These are phyloP conservation scores for Desoria tigrina DNA, from an alignment of 2,888 invertebrate genomes.

Conservation along the genomic window DNA sequence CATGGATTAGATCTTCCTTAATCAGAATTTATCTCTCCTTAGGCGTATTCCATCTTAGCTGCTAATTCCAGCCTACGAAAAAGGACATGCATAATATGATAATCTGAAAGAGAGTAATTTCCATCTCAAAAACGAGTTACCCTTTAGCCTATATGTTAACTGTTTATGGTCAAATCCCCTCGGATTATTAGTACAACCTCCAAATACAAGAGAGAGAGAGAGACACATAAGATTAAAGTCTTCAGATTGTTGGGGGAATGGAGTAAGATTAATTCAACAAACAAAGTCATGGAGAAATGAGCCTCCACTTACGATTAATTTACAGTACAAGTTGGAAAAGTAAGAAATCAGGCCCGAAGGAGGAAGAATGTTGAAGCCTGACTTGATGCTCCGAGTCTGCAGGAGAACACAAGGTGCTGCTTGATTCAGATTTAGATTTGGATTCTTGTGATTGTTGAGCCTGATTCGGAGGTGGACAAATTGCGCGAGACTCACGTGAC, in stretches of 20 bases:
- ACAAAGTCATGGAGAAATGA: conserved; percentile 17
- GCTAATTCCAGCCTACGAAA: conserved; percentile 22
- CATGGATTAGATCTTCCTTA: conserved; percentile 24
- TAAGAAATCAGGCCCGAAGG: conserved; percentile 16
- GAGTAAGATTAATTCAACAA: conserved; percentile 20
- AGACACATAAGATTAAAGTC: too few relatives aligned
- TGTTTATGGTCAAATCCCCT: too few relatives aligned
- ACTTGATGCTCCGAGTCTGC: not conserved
- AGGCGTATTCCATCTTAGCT: conserved; percentile 10
- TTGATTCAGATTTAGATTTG: conserved; percentile 18
- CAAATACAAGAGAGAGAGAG: too few relatives aligned
- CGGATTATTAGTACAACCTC: too few relatives aligned
- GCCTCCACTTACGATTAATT: conserved; percentile 18
- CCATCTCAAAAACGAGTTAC: conserved; percentile 10
- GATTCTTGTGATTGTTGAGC: conserved; percentile 26
- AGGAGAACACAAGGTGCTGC: not conserved
- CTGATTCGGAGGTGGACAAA: conserved; percentile 43
- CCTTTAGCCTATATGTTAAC: too few relatives aligned
- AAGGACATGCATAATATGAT: conserved; percentile 19
- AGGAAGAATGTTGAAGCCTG: conserved; percentile 7
- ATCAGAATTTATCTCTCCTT: conserved; percentile 16
- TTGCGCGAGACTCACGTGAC: conserved; percentile 49
- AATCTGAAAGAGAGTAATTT: conserved; percentile 30
- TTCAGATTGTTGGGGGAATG: not conserved
- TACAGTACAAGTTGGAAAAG: conserved; percentile 8